phyloP scores from a whole-genome alignment of 2,113 vertebrate genomes.

The Arothron firmamentum region DNA sequence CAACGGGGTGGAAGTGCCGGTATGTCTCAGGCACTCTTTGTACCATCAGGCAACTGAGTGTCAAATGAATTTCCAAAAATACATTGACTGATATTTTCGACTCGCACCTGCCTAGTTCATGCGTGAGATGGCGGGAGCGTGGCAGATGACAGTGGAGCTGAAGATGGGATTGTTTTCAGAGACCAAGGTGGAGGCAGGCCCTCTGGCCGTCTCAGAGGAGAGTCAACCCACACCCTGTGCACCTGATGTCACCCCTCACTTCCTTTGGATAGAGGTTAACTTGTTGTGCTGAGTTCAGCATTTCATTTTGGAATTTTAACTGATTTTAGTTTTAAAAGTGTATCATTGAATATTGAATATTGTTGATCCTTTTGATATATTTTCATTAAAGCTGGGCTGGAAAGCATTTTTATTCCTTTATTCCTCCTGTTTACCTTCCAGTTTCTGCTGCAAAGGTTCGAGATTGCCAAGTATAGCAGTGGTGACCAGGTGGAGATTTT shows the following conservation, averaged over 20 bases:
- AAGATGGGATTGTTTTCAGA: conserved; percentile 90
- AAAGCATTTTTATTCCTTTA: background rate
- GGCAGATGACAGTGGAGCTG: conserved; percentile 96
- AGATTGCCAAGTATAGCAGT: conserved; percentile 97
- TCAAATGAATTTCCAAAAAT: background rate
- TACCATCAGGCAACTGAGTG: background rate
- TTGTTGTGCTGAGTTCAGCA: background rate
- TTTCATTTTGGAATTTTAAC: background rate
- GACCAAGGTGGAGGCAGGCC: conserved; percentile 85
- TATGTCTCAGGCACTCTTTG: conserved; percentile 50
- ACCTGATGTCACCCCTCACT: conserved; percentile 89
- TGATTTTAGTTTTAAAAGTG: no score
- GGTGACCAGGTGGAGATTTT: conserved; percentile 97
- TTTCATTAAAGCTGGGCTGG: background rate
- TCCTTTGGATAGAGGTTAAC: conserved; percentile 93
- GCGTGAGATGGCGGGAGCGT: conserved; percentile 95
- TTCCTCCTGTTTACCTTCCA: conserved; percentile 36
- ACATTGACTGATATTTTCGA: background rate
- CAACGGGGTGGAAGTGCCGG: conserved; percentile 91
- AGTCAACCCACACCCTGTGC: conserved; percentile 89
- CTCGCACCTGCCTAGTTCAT: conserved; percentile 79
- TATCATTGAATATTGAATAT: no score
- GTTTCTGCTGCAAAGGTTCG: conserved; percentile 95
- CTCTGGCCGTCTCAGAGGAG: conserved; percentile 91
- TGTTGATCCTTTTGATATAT: background rate